A percentile compares a stretch with the other conserved stretches of the same genome.
Conservation (phyloP, 2,888 invertebrate genomes). For the Xestia rhomboidea region DNA sequence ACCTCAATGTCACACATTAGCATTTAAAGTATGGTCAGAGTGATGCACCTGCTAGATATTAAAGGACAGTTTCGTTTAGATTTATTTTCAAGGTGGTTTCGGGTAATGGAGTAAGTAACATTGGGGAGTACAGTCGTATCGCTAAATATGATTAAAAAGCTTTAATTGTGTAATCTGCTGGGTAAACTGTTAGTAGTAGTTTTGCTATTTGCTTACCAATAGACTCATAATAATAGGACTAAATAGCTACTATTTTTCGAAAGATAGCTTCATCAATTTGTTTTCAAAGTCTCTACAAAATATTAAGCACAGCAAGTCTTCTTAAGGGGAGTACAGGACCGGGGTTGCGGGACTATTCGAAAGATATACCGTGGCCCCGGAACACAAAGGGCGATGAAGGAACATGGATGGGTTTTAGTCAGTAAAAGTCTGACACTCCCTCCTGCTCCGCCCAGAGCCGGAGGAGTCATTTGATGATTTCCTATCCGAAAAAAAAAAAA, state of each 20-base stretch:
- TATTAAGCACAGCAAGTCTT: neutral
- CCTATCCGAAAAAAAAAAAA: too few relatives aligned
- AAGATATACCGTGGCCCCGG: too few relatives aligned
- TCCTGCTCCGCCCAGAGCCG: too few relatives aligned
- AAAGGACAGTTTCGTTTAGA: neutral
- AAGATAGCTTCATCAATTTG: neutral
- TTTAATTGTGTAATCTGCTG: too few relatives aligned
- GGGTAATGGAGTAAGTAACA: neutral
- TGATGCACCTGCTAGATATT: neutral
- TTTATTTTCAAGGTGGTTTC: neutral
- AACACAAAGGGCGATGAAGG: too few relatives aligned
- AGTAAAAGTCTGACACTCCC: too few relatives aligned
- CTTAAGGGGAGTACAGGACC: too few relatives aligned
- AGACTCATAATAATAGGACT: neutral
- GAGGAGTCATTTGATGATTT: too few relatives aligned
- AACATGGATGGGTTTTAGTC: too few relatives aligned
- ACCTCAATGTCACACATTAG: slow-evolving; percentile 57
- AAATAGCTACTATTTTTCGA: neutral
- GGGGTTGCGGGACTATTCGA: too few relatives aligned
- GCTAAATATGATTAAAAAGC: too few relatives aligned
- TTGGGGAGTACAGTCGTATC: too few relatives aligned
- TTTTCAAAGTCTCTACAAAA: neutral
- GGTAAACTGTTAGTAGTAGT: neutral
- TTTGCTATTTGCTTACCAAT: neutral
- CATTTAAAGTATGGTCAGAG: slow-evolving; percentile 25